A percentile compares a stretch with the other conserved stretches of the same genome.
phyloP scores from a whole-genome alignment of 2,113 vertebrate species.

The Ictalurus punctatus region DNA sequence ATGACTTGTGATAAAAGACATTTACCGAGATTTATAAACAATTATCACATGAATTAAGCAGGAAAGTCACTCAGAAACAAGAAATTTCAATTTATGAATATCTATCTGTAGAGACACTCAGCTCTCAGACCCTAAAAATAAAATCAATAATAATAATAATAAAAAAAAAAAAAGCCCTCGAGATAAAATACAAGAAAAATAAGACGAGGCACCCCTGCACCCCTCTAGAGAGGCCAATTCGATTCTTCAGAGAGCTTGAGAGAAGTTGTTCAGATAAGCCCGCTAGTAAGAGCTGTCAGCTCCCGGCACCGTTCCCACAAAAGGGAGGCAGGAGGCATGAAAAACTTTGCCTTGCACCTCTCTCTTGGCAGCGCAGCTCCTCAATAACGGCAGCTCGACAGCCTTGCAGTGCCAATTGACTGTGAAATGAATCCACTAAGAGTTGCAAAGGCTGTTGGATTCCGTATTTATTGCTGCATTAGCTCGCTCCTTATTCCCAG shows the following conservation, averaged over 20 bases:
- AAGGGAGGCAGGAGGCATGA: slow-evolving; percentile 42
- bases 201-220: background rate
- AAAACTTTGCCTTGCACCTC: slow-evolving; percentile 26
- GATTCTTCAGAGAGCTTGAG: slow-evolving; percentile 6
- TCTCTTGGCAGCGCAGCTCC: slow-evolving; percentile 38
- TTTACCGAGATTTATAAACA: background rate
- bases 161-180: background rate
- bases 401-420: slow-evolving; percentile 51
- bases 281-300: slow-evolving; percentile 23
- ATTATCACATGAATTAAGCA: background rate
- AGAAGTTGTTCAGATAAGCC: slow-evolving; percentile 31
- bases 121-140: background rate
- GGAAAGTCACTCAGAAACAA: background rate
- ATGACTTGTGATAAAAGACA: background rate
- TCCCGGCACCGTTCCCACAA: slow-evolving; percentile 23
- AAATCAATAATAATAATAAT: too few species aligned
- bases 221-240: slow-evolving; percentile 22
- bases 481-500: slow-evolving; percentile 28
- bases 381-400: slow-evolving; percentile 46
- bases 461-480: slow-evolving; percentile 52
- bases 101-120: background rate
- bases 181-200: slow-evolving; percentile 7
- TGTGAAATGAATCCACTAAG: slow-evolving; percentile 61
- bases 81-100: background rate
- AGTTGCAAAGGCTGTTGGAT: slow-evolving; percentile 54